These are phyloP conservation scores for Pogona vitticeps DNA, from an alignment of 2,113 vertebrate species.

Conservation along the genomic window DNA sequence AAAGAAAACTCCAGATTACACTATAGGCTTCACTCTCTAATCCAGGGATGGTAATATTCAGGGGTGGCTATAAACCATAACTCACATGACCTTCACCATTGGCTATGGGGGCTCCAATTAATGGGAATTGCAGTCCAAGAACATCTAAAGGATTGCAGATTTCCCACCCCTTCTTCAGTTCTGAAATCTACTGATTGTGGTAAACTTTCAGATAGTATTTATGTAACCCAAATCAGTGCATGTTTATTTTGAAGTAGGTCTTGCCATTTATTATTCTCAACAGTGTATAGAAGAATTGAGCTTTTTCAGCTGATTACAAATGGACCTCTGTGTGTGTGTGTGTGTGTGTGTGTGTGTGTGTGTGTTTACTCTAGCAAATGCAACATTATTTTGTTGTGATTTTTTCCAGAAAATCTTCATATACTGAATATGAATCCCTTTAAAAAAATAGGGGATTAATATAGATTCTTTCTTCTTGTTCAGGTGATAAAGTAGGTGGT, in stretches of 20 bases:
- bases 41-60: background rate
- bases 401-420: background rate
- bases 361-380: background rate
- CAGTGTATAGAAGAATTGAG: background rate
- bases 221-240: background rate
- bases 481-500: background rate
- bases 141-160: background rate
- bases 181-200: background rate
- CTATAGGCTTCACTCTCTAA: background rate
- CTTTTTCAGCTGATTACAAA: background rate
- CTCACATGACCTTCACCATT: background rate
- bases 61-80: background rate
- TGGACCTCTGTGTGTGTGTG: background rate
- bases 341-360: too few species aligned
- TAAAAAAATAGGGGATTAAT: background rate
- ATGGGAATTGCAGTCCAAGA: background rate
- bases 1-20: background rate
- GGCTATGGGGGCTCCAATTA: background rate
- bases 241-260: background rate
- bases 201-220: background rate
- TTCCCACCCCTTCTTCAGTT: background rate
- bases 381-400: background rate
- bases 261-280: background rate
- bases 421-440: background rate
- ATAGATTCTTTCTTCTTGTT: background rate